A percentile compares a stretch with the other conserved stretches of the same genome.
phyloP scores from a whole-genome alignment of 64 coral and sea anemone genomes.

The Trachythela sp. region DNA sequence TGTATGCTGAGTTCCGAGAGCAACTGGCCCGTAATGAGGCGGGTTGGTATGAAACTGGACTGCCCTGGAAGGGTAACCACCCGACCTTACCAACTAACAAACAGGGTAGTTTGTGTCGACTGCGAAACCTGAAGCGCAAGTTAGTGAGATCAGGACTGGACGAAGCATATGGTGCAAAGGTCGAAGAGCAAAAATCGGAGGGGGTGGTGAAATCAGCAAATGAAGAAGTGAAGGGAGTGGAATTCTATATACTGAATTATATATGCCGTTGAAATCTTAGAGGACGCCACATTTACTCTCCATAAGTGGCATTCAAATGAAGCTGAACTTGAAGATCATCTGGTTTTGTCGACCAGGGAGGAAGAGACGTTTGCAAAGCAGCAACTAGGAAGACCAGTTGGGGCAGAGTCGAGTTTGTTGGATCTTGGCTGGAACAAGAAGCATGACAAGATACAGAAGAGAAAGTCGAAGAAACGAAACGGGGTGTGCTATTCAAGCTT shows the following conservation, averaged over 20 bases:
- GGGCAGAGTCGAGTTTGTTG: not conserved
- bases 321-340: not conserved
- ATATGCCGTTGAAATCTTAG: not conserved
- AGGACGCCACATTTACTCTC: not conserved
- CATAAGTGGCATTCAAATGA: constrained; percentile 3
- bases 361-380: not conserved
- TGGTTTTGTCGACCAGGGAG: not conserved
- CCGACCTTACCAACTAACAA: no score
- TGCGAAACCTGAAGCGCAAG: no score
- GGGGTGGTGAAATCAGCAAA: not conserved
- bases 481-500: not conserved
- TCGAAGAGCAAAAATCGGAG: no score
- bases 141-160: no score
- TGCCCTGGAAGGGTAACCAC: no score
- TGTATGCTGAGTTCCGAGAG: no score
- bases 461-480: not conserved
- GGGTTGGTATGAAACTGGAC: no score
- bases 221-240: not conserved
- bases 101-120: no score
- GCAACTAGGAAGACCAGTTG: not conserved
- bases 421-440: not conserved
- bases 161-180: no score
- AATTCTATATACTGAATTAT: not conserved
- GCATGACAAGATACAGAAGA: not conserved
- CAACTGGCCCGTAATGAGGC: no score